Evolutionary conservation across 2,888 invertebrate genomes (phyloP), one percentile per base, ranked within the genome.

Genomic region (Amblyteles armatorius): DNA sequence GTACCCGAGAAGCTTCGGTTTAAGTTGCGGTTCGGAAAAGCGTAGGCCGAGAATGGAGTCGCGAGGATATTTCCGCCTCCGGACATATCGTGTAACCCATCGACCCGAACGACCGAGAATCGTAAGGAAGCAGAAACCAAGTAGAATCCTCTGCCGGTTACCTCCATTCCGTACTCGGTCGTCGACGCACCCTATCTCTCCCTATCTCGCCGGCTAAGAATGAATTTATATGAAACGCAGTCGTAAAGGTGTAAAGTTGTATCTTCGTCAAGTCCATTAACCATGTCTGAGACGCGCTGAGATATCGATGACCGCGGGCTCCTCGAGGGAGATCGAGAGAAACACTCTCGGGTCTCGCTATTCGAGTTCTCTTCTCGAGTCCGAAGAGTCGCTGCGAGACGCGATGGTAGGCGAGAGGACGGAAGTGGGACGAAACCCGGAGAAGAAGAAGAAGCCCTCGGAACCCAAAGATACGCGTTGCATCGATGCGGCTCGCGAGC

Each of bases 231-330:
- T 85, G 57, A 82, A 83, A 85, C 83, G 74, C 78, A 84, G 87
- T 84, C 86, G 86, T 87, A 86, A 87, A 87, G 77, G 84, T 78
- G 82, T 85, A 68, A 79, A 85, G 79, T 77, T 71, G 72, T 76
- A 76, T 80, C 79, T 77, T 68, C 72, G 84, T 78, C 82, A 77
- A 87, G 85, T 86, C 83, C 86, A 87, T 87, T 86, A 87, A 87
- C 85, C 79, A 82, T 69, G 81, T 84, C 44, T 16, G 81, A 81
- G 78, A 81, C 74, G 50, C 72, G 50, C 19, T 55, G 72, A 76
- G 79, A 80, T 80, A 84, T 84, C 84, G 76, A 77, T 57, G 77
- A 33, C 36, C 22, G 44, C 50, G 36, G 52, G 44, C 33, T 40
- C 48, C 36, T 13, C 11, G 40, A 40, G 40, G 40, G 11, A 40